Evolutionary conservation across 2,888 invertebrate genomes (phyloP).

Genomic region (Sipha maydis): DNA sequence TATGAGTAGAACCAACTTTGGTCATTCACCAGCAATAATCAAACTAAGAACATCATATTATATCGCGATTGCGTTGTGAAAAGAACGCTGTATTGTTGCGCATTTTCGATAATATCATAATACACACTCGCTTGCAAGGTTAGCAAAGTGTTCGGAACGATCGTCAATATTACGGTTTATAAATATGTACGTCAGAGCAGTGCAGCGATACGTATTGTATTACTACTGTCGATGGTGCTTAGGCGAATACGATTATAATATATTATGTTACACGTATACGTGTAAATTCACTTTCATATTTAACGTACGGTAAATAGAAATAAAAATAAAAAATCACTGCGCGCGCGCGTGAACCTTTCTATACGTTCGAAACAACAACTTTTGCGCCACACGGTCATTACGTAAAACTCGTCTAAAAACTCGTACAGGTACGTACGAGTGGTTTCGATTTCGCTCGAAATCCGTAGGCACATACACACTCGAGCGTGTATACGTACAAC

Average conservation of each 20-base stretch:
- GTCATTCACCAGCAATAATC: too few relatives aligned
- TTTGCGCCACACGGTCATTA: conserved; percentile 54
- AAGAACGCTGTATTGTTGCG: neutral
- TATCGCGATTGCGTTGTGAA: neutral
- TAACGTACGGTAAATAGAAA: conserved; percentile 10
- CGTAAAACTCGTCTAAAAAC: conserved; percentile 60
- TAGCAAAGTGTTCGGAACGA: too few relatives aligned
- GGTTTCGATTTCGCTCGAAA: conserved; percentile 57
- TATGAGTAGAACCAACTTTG: too few relatives aligned
- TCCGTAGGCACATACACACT: neutral
- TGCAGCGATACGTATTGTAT: neutral
- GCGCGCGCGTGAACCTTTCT: conserved; percentile 43
- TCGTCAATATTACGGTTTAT: too few relatives aligned
- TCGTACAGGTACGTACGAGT: neutral
- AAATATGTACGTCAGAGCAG: too few relatives aligned
- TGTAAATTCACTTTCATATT: conserved; percentile 58
- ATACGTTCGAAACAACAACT: conserved; percentile 51
- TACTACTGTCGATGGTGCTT: neutral
- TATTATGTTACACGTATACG: neutral
- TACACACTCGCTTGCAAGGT: too few relatives aligned
- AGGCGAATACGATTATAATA: neutral
- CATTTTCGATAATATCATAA: neutral
- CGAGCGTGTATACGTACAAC: neutral
- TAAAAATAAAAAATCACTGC: conserved; percentile 35
- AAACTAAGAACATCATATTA: neutral